Percentiles rank a stretch among this genome's conserved stretches.
Conservation (phyloP, 1,140 invertebrate species). For the Aradophagus sp. region DNA sequence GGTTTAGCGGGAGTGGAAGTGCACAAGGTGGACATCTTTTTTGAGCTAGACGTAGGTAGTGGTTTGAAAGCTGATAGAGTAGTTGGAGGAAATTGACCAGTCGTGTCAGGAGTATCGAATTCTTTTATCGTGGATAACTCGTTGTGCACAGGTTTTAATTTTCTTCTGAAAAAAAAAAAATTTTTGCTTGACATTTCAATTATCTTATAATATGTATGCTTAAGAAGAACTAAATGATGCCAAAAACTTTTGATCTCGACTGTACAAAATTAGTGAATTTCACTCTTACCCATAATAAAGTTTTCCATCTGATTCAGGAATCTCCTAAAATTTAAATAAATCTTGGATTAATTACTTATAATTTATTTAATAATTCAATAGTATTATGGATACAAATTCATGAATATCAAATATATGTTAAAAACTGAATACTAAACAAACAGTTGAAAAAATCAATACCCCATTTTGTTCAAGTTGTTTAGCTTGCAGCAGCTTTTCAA, state of each 20-base stretch:
- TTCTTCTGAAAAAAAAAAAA: slow-evolving; percentile 43
- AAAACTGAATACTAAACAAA: not conserved
- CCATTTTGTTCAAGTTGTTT: not conserved
- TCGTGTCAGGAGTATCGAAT: slow-evolving; percentile 77
- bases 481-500: slow-evolving; percentile 47
- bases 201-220: no score
- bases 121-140: slow-evolving; percentile 81
- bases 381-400: not conserved
- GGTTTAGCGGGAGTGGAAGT: slow-evolving; percentile 31
- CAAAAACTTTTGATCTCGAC: not conserved
- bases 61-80: slow-evolving; percentile 14
- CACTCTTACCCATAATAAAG: no score
- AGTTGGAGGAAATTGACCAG: slow-evolving; percentile 40
- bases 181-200: slow-evolving; percentile 1
- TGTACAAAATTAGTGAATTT: no score
- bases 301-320: no score
- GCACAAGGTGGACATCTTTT: slow-evolving; percentile 15
- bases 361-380: no score
- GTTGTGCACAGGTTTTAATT: slow-evolving; percentile 67
- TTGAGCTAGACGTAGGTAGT: not conserved
- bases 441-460: slow-evolving; percentile 1
- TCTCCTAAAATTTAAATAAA: no score
- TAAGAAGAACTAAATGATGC: no score
- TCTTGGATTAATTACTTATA: no score
- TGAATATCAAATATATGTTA: not conserved